These are phyloP conservation scores for Strix occidentalis DNA, from an alignment of 2,797 vertebrate genomes.

Conservation along the genomic window DNA sequence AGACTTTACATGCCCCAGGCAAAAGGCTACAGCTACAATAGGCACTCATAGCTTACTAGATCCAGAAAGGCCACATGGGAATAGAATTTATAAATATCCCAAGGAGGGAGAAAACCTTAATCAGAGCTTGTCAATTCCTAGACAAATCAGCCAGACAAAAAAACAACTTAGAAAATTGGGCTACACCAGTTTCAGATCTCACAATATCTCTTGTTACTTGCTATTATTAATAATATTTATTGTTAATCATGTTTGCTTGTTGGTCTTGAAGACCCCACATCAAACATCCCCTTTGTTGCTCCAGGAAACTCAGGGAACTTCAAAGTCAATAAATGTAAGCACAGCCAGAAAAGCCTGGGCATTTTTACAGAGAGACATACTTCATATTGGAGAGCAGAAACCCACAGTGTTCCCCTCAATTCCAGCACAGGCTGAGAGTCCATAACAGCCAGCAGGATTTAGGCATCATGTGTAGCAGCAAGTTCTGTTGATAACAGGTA, in stretches of 20 bases:
- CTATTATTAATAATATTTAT: neutral
- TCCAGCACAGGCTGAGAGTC: neutral
- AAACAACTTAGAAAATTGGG: neutral
- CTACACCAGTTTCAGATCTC: neutral
- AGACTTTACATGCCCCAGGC: neutral
- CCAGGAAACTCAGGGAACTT: neutral
- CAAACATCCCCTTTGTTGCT: neutral
- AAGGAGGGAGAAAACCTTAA: neutral
- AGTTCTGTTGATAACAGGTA: neutral
- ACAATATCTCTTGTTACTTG: neutral
- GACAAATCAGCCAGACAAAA: neutral
- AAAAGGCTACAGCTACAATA: neutral
- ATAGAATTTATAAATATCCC: neutral
- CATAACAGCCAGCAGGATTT: neutral
- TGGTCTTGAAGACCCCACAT: neutral
- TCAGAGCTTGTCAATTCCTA: neutral
- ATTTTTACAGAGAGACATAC: neutral
- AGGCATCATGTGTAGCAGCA: neutral
- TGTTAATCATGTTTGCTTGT: neutral
- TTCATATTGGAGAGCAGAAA: neutral
- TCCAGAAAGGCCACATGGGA: neutral
- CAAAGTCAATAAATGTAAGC: neutral
- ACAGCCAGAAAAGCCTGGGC: neutral
- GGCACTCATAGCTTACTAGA: neutral
- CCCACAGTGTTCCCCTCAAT: accelerated